Evolutionary conservation across 2,797 vertebrate species (phyloP).

Genomic region (Galagoides demidoff): DNA sequence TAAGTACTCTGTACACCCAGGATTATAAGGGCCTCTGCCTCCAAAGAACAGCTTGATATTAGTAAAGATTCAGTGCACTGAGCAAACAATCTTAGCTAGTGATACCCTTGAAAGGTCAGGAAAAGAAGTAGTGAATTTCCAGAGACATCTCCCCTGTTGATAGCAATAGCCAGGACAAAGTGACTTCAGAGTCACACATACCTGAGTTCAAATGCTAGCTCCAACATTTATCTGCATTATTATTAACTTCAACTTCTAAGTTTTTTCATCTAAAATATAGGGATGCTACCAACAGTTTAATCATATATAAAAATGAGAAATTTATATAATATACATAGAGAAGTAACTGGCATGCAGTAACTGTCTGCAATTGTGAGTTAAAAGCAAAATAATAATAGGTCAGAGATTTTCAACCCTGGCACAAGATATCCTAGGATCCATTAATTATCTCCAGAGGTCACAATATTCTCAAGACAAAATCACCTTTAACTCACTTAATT

Average conservation of each 20-base stretch:
- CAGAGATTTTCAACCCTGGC: neutral
- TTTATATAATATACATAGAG: neutral
- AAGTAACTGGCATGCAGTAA: neutral
- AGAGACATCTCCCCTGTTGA: neutral
- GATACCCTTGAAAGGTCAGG: neutral
- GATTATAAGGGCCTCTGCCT: neutral
- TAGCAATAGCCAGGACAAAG: neutral
- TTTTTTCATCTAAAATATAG: conserved; percentile 1
- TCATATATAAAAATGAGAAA: conserved; percentile 34
- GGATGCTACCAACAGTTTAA: neutral
- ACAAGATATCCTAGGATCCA: neutral
- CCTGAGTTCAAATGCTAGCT: neutral
- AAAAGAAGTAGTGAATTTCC: neutral
- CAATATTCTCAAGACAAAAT: conserved; percentile 22
- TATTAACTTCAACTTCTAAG: neutral
- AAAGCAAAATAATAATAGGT: neutral
- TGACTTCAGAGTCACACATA: neutral
- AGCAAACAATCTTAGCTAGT: neutral
- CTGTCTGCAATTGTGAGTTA: neutral
- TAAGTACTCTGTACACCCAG: neutral
- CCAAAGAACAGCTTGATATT: conserved; percentile 15
- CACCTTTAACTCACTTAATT: conserved; percentile 3
- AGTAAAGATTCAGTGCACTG: neutral
- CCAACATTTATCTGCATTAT: neutral
- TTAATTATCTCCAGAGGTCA: neutral